Conservation (phyloP, 2,888 invertebrate genomes). For the Pecten maximus region DNA sequence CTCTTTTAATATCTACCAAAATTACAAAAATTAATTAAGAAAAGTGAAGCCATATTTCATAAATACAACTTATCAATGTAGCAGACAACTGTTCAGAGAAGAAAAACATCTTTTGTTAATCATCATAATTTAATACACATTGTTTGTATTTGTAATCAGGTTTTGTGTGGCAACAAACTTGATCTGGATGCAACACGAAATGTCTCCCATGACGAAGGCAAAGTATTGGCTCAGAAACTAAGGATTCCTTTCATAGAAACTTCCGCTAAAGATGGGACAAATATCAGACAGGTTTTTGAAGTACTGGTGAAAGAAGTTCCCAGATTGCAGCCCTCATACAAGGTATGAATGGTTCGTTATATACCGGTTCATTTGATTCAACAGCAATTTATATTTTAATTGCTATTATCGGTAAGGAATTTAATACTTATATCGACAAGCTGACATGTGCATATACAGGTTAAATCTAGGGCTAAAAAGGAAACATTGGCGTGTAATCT, state of each 20-base stretch:
- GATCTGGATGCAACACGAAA: constrained; percentile 76
- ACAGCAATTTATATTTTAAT: no score
- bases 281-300: constrained; percentile 66
- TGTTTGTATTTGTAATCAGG: constrained; percentile 65
- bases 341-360: constrained; percentile 60
- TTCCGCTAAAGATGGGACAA: constrained; percentile 73
- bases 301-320: constrained; percentile 69
- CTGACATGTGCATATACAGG: no score
- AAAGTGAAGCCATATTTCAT: neutral
- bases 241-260: constrained; percentile 75
- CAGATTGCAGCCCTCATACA: constrained; percentile 65
- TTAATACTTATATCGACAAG: no score
- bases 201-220: constrained; percentile 71
- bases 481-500: no score
- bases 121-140: no score
- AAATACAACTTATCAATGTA: no score
- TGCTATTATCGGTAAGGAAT: no score
- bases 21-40: neutral
- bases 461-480: no score
- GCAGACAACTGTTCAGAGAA: no score
- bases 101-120: no score
- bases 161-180: constrained; percentile 74
- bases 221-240: constrained; percentile 78
- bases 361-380: no score
- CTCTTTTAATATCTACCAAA: no score